Conservation (phyloP, 2,888 invertebrate genomes). For the Poecilobothrus nobilitatus region DNA sequence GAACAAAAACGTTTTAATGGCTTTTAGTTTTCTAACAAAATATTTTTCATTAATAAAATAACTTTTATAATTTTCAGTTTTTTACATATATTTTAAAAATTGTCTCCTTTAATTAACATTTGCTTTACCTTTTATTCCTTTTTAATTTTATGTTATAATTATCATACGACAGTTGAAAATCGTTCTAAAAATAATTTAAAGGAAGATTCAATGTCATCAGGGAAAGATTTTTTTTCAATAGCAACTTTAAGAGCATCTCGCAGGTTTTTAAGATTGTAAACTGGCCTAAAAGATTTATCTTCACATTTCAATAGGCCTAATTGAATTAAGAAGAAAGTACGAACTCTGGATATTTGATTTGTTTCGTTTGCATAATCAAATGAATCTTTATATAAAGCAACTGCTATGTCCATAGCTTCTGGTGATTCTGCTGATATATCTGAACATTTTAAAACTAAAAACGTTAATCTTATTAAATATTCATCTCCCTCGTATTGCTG, state of each 20-base stretch:
- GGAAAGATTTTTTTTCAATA: constrained; percentile 31
- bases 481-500: constrained; percentile 37
- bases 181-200: constrained; percentile 36
- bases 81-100: too few species aligned
- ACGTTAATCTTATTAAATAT: constrained; percentile 37
- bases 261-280: constrained; percentile 37
- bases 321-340: constrained; percentile 40
- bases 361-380: constrained; percentile 38
- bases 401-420: constrained; percentile 36
- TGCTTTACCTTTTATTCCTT: too few species aligned
- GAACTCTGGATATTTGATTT: constrained; percentile 37
- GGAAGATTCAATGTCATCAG: constrained; percentile 36
- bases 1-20: background rate
- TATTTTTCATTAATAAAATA: too few species aligned
- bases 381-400: constrained; percentile 34
- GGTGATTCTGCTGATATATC: constrained; percentile 35
- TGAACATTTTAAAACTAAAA: constrained; percentile 40
- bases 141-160: too few species aligned
- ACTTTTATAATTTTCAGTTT: too few species aligned
- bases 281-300: constrained; percentile 33
- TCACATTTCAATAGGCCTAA: constrained; percentile 38
- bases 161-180: constrained; percentile 15
- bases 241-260: constrained; percentile 38
- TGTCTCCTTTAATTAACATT: too few species aligned
- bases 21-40: too few species aligned